Conservation (phyloP, 1,140 invertebrate species). For the Bombus fervidus region DNA sequence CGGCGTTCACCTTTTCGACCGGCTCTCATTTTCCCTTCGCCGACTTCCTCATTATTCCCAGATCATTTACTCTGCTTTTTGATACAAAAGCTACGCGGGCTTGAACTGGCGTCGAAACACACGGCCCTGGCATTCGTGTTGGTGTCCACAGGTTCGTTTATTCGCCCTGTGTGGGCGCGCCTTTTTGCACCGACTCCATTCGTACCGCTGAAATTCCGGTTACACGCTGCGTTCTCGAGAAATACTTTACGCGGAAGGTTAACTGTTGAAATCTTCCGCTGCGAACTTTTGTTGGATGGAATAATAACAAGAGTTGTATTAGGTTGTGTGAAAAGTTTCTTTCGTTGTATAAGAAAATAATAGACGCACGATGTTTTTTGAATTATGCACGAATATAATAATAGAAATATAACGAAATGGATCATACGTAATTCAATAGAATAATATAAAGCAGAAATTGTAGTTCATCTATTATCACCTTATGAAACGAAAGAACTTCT, state of each 20-base stretch:
- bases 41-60: constrained; percentile 63
- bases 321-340: too few species aligned
- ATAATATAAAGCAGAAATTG: too few species aligned
- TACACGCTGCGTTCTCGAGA: not conserved
- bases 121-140: not conserved
- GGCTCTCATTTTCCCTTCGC: constrained; percentile 60
- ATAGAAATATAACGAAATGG: too few species aligned
- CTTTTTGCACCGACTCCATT: not conserved
- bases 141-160: not conserved
- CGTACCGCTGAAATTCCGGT: not conserved
- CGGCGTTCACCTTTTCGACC: constrained; percentile 58
- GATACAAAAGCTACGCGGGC: constrained; percentile 49
- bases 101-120: constrained; percentile 25
- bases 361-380: too few species aligned
- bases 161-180: not conserved
- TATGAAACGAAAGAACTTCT: too few species aligned
- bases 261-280: not conserved
- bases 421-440: too few species aligned
- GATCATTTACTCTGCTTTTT: constrained; percentile 59
- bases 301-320: not conserved
- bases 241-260: not conserved
- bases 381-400: too few species aligned
- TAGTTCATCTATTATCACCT: too few species aligned
- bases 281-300: not conserved
- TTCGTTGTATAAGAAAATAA: too few species aligned